Evolutionary conservation across 2,888 invertebrate species (phyloP), one percentile per base, ranked within the genome.

Genomic region (Drosophila conformis): DNA sequence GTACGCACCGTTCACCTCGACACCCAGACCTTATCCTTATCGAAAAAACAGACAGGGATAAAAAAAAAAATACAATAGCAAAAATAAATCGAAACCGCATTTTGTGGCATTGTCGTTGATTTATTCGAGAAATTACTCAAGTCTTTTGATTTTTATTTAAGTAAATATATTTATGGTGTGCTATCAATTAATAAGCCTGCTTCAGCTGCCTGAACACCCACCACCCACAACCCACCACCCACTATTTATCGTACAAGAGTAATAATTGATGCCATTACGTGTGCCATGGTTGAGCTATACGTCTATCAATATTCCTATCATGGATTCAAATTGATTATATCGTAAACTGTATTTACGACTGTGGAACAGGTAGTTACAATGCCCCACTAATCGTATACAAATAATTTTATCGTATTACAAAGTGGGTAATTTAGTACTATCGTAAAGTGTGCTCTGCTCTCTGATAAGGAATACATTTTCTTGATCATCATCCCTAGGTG

Each of bases 161-260:
- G 36, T 52, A 61, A 8, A 58, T 35, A 13, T 42, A 21, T 68
- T 76, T 69, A 64, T 51, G 46, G 31, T 8, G 11, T n/a, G 61
- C 58, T 7, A 78, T 75, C 71, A 78, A 78, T 75, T 64, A 75
- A 74, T 48, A 15, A 38, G 38, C 49, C 61, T 25, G 54, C 49
- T 36, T 0, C 33, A 13, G 29, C 11, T 27, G 31, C 13, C 49
- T 21, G 13, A 2, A 4, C 35, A 3, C 10, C 3, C 31, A 31
- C 10, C 31, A 33, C 33, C 33, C 31, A 8, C 31, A 31, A 10
- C 8, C 8, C 35, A 3, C 40, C n/a, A 29, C 33, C 18, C 27
- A 29, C 25, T 21, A 51, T 25, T 36, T 64, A 58, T 64, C 54
- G 29, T 11, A 49, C 27, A 48, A 33, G 31, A 36, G 27, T 18